Conservation (phyloP, 2,888 invertebrate species). For the Limnephilus auricula region DNA sequence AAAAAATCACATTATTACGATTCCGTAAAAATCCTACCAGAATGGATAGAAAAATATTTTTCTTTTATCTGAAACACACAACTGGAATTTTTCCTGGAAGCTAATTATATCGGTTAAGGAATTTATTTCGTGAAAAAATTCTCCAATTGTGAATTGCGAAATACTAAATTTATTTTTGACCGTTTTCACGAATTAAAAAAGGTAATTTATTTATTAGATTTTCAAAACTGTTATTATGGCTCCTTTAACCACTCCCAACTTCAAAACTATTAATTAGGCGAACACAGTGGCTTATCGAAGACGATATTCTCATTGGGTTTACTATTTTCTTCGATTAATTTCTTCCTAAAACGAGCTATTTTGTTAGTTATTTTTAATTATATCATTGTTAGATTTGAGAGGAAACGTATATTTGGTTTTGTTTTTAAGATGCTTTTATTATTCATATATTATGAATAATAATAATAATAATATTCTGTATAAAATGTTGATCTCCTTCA, state of each 20-base stretch:
- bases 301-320: too few species aligned
- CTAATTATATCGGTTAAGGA: background rate
- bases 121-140: background rate
- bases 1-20: background rate
- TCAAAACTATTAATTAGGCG: too few species aligned
- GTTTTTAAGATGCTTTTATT: background rate
- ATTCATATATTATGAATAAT: too few species aligned
- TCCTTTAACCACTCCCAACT: too few species aligned
- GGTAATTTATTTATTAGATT: background rate
- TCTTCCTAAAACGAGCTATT: too few species aligned
- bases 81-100: background rate
- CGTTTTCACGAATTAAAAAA: background rate
- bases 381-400: background rate
- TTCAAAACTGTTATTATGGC: too few species aligned
- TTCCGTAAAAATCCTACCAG: background rate
- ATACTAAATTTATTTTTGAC: background rate
- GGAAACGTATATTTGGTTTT: background rate
- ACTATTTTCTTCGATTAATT: too few species aligned
- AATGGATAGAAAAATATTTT: background rate
- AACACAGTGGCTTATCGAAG: too few species aligned
- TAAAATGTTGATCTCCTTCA: background rate
- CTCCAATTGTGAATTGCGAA: background rate
- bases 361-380: too few species aligned
- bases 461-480: background rate
- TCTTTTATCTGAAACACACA: background rate